phyloP scores from a whole-genome alignment of 1,140 invertebrate genomes.

The Tetramorium simillimum region DNA sequence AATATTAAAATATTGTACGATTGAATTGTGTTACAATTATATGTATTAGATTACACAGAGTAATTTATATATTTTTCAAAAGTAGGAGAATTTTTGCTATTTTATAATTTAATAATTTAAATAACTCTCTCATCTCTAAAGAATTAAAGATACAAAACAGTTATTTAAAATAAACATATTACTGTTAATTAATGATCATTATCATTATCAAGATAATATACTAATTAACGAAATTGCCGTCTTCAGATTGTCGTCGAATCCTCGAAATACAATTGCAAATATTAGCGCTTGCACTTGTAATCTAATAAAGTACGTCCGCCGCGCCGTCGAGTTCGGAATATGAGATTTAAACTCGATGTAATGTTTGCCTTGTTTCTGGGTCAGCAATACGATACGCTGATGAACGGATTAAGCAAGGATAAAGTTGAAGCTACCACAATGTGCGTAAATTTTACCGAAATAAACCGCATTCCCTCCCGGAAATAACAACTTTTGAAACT shows the following conservation, averaged over 20 bases:
- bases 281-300: constrained; percentile 36
- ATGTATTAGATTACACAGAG: not conserved
- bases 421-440: constrained; percentile 14
- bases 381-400: constrained; percentile 53
- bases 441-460: constrained; percentile 32
- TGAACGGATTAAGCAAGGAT: constrained; percentile 42
- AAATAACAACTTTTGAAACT: constrained; percentile 32
- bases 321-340: constrained; percentile 37
- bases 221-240: constrained; percentile 27
- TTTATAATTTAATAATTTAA: not conserved
- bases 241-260: constrained; percentile 24
- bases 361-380: constrained; percentile 57
- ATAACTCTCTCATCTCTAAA: not conserved
- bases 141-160: not conserved
- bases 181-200: not conserved
- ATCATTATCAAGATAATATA: not conserved
- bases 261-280: constrained; percentile 48
- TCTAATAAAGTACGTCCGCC: constrained; percentile 49
- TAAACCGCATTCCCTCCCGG: constrained; percentile 14
- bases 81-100: not conserved
- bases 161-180: not conserved
- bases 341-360: constrained; percentile 57
- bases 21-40: not conserved
- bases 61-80: not conserved
- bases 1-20: not conserved